phyloP scores from a whole-genome alignment of 2,888 invertebrate genomes.

The Thumatha senex region DNA sequence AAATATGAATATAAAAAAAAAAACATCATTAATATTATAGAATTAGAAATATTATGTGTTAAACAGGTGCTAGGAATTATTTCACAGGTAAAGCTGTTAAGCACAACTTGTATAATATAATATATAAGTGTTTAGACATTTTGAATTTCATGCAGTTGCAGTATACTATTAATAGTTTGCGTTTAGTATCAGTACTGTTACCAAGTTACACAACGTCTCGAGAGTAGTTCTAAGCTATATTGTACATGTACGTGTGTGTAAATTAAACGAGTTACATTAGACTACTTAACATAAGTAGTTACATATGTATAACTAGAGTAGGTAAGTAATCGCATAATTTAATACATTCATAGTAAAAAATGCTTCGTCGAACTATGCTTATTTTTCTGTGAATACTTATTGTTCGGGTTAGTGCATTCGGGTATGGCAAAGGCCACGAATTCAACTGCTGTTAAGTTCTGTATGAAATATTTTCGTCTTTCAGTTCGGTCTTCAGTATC shows the following conservation, averaged over 20 bases:
- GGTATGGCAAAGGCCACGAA: neutral
- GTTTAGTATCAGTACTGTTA: constrained; percentile 5
- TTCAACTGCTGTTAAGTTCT: no score
- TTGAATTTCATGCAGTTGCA: neutral
- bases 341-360: no score
- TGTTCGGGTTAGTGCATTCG: constrained; percentile 1
- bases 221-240: constrained; percentile 6
- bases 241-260: constrained; percentile 7
- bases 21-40: no score
- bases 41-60: no score
- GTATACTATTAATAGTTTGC: constrained; percentile 3
- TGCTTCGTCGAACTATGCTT: no score
- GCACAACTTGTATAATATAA: no score
- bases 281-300: constrained; percentile 13
- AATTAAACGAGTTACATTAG: constrained; percentile 19
- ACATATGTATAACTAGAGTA: constrained; percentile 1
- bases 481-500: no score
- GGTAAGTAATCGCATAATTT: constrained; percentile 5
- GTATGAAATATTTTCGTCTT: no score
- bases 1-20: no score
- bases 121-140: neutral
- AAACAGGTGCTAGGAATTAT: no score
- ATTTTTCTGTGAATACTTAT: no score
- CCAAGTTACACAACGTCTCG: constrained; percentile 7
- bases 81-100: no score